Evolutionary conservation across 2,113 vertebrate genomes (phyloP), one percentile per base, ranked within the genome.

Genomic region (Myodes glareolus): DNA sequence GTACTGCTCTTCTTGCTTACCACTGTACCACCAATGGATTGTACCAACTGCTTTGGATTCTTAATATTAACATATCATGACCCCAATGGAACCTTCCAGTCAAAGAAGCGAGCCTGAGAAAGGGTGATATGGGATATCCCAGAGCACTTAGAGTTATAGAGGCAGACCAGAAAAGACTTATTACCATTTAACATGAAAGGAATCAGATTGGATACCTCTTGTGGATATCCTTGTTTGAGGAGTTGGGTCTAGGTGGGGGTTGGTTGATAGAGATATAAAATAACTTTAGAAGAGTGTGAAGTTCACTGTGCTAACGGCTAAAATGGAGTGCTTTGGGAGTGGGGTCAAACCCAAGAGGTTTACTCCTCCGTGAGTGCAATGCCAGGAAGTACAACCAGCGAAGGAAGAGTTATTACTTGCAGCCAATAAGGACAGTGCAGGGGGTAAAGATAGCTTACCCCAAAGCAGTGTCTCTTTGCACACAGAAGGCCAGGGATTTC

Each of bases 221-320:
- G 7, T 65, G 78, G 91, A 21, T 39, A 70, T n/a, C 50, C 14
- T 52, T 97, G 42, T 6, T 39, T 23, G 52, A 94, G 50, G 50
- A 87, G 50, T 45, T 93, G 68, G 75, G 29, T 73, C 36, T 73
- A 68, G 31, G 68, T 1, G 23, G 77, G 39, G 45, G 36, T 50
- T 77, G 29, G 2, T 45, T 42, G 19, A 47, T 88, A 81, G 45
- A 52, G 86, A 73, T 61, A 77, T 81, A 65, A 72, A 52, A 14
- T 63, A 50, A n/a, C 76, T 90, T 95, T 75, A 92, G 47, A 94
- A 61, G 67, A 86, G 8, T 45, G 36, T 80, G 68, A 76, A 36
- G 21, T 75, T 67, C 65, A 27, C n/a, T 73, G 33, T 81, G 33
- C 17, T 75, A n/a, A 92, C 70, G 67, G 91, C 94, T 61, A 90